Conservation (phyloP, 2,888 invertebrate genomes). For the Leucophenga maculata region DNA sequence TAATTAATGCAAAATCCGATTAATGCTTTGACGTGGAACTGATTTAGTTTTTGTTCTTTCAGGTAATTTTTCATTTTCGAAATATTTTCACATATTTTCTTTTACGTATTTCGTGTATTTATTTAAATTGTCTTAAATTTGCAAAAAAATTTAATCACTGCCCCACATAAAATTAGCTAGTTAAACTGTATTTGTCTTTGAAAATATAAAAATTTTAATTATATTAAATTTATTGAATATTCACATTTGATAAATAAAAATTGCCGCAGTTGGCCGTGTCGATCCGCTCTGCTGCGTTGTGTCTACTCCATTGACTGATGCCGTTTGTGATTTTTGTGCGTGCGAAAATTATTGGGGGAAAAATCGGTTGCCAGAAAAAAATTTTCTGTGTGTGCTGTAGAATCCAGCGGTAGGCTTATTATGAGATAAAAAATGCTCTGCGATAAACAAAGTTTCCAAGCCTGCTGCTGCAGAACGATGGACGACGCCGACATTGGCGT, state of each 20-base stretch:
- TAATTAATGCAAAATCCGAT: too few species aligned
- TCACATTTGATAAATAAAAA: constrained; percentile 64
- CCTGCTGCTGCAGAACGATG: constrained; percentile 17
- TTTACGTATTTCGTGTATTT: neutral
- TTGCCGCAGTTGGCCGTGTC: constrained; percentile 57
- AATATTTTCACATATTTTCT: neutral
- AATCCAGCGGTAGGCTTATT: constrained; percentile 68
- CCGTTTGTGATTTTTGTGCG: constrained; percentile 49
- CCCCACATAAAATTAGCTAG: too few species aligned
- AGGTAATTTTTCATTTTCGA: neutral
- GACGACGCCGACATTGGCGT: constrained; percentile 20
- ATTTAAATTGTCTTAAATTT: too few species aligned
- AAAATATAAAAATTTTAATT: constrained; percentile 27
- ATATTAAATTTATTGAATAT: constrained; percentile 33
- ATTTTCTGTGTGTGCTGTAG: constrained; percentile 53
- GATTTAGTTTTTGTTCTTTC: neutral
- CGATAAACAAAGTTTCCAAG: constrained; percentile 56
- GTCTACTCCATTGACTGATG: constrained; percentile 65
- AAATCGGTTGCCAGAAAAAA: constrained; percentile 45
- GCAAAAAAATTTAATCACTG: too few species aligned
- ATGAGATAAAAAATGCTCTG: constrained; percentile 65
- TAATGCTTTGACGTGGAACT: too few species aligned
- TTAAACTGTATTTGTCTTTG: constrained; percentile 5
- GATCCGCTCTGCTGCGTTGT: constrained; percentile 60
- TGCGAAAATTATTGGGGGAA: constrained; percentile 53